Conservation (phyloP, 2,888 invertebrate species). For the Lasioglossum marginatum region DNA sequence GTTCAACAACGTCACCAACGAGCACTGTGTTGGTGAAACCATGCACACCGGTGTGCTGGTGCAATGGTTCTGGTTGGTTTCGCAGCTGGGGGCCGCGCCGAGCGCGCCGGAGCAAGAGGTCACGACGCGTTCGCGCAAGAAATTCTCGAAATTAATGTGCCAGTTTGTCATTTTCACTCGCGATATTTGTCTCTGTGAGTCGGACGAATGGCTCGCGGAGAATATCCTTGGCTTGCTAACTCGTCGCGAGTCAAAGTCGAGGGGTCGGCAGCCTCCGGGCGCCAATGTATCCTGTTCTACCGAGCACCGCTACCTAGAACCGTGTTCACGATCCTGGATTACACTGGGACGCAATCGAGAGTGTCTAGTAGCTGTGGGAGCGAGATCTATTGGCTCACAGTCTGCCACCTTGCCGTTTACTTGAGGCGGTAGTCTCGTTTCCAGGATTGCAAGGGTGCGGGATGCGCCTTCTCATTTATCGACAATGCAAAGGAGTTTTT, state of each 20-base stretch:
- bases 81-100: neutral
- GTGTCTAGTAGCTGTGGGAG: neutral
- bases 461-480: too few relatives aligned
- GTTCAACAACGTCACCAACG: slow-evolving; percentile 23
- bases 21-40: neutral
- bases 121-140: slow-evolving; percentile 63
- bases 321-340: neutral
- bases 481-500: too few relatives aligned
- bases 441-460: too few relatives aligned
- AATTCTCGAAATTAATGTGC: slow-evolving; percentile 76
- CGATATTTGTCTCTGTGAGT: slow-evolving; percentile 55
- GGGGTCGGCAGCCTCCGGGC: neutral
- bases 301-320: neutral
- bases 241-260: slow-evolving; percentile 25
- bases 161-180: slow-evolving; percentile 80
- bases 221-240: slow-evolving; percentile 48
- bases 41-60: neutral
- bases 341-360: neutral
- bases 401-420: too few relatives aligned
- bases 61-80: neutral
- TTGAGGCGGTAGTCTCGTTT: too few relatives aligned
- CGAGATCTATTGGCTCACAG: neutral
- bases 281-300: neutral
- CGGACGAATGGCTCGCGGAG: slow-evolving; percentile 46
- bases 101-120: neutral